Evolutionary conservation across 2,113 vertebrate species (phyloP).

Genomic region (Notothenia coriiceps): DNA sequence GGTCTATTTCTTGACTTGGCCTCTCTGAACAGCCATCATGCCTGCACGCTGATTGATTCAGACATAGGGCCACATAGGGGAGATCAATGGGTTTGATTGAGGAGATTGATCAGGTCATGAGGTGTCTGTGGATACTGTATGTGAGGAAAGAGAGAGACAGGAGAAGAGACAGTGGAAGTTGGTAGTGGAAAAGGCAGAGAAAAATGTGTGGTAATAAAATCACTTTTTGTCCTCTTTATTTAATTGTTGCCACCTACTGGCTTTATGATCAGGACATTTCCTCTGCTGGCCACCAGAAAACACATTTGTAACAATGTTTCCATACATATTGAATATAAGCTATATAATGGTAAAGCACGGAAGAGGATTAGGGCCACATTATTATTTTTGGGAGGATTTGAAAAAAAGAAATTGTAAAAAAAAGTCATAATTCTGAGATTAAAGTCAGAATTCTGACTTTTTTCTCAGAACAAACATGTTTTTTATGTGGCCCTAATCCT

Average conservation of each 20-base stretch:
- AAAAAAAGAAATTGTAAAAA: too few relatives aligned
- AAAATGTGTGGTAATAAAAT: not conserved
- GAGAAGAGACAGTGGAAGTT: not conserved
- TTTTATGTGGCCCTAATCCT: too few relatives aligned
- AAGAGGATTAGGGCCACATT: too few relatives aligned
- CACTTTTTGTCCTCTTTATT: not conserved
- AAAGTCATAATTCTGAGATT: too few relatives aligned
- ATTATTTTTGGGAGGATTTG: too few relatives aligned
- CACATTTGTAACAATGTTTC: not conserved
- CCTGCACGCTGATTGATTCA: conserved; percentile 9
- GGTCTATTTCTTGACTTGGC: not conserved
- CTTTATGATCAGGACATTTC: not conserved
- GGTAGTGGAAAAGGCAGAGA: not conserved
- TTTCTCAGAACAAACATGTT: too few relatives aligned
- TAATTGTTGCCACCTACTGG: conserved; percentile 11
- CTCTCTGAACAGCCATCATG: not conserved
- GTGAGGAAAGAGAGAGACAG: not conserved
- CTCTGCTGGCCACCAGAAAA: not conserved
- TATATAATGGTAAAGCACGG: not conserved
- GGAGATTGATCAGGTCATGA: conserved; percentile 19
- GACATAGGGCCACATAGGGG: not conserved
- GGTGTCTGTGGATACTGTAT: not conserved
- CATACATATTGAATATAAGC: not conserved
- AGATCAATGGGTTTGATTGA: conserved; percentile 33
- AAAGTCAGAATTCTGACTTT: too few relatives aligned